Evolutionary conservation across 2,888 invertebrate genomes (phyloP).

Genomic region (Cheilosia soror): DNA sequence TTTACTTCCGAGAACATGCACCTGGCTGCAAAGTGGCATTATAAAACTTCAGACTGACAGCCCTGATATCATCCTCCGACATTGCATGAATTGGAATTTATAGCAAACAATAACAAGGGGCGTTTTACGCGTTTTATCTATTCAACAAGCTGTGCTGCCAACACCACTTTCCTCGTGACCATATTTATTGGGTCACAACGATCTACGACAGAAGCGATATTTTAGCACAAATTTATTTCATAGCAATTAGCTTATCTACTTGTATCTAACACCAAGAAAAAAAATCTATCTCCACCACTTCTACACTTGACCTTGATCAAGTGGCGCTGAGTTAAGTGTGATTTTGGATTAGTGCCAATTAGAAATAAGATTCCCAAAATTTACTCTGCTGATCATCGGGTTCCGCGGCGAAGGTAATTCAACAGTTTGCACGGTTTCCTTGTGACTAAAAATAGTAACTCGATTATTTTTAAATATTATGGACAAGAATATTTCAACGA

Average conservation of each 20-base stretch:
- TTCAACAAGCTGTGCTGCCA: neutral
- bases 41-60: slow-evolving; percentile 16
- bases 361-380: slow-evolving; percentile 5
- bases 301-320: slow-evolving; percentile 47
- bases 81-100: neutral
- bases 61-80: slow-evolving; percentile 5
- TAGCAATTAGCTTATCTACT: neutral
- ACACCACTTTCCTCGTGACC: neutral
- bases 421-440: neutral
- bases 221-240: slow-evolving; percentile 19
- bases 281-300: slow-evolving; percentile 8
- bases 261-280: neutral
- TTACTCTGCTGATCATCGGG: neutral
- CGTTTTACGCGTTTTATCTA: slow-evolving; percentile 16
- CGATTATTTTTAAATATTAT: slow-evolving; percentile 21
- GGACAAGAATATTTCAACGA: neutral
- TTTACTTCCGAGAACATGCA: neutral
- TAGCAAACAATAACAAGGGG: slow-evolving; percentile 20
- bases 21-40: slow-evolving; percentile 12
- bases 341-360: slow-evolving; percentile 41
- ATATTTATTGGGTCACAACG: slow-evolving; percentile 34
- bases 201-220: slow-evolving; percentile 24
- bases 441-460: slow-evolving; percentile 12
- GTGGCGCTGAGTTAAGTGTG: slow-evolving; percentile 2
- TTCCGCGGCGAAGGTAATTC: slow-evolving; percentile 13